These are phyloP conservation scores for Lepidocolaptes lacrymiger DNA, from an alignment of 2,797 vertebrate species.

Conservation along the genomic window DNA sequence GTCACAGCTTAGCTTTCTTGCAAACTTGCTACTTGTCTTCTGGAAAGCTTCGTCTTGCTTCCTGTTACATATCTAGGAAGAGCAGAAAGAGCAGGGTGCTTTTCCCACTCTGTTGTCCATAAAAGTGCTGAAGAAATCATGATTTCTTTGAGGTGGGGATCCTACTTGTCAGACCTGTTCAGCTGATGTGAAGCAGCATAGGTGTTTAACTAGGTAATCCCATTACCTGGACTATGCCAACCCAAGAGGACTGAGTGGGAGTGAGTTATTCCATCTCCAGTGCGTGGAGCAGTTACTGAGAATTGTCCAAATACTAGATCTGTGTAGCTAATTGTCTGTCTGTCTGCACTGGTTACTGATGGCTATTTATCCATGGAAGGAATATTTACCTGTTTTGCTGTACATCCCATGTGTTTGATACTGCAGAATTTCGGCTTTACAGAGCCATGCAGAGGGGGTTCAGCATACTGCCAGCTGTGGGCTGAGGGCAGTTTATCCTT, in stretches of 20 bases:
- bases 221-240: not conserved
- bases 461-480: not conserved
- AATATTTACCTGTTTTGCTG: not conserved
- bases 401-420: accelerated
- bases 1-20: slow-evolving; percentile 36
- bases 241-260: not conserved
- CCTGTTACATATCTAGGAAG: not conserved
- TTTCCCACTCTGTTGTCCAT: not conserved
- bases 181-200: not conserved
- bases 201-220: not conserved
- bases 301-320: not conserved
- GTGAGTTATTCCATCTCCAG: not conserved
- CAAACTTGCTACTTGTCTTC: slow-evolving; percentile 8
- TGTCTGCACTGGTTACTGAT: not conserved
- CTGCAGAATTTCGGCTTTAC: not conserved
- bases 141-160: not conserved
- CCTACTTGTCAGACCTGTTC: not conserved
- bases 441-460: accelerated
- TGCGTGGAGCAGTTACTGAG: not conserved
- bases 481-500: not conserved
- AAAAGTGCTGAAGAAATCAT: not conserved
- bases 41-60: not conserved
- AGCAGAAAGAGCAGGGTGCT: not conserved
- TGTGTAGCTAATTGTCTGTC: not conserved
- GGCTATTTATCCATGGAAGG: not conserved